Evolutionary conservation across 2,888 invertebrate genomes (phyloP).

Genomic region (Leptarthrus brevirostris): DNA sequence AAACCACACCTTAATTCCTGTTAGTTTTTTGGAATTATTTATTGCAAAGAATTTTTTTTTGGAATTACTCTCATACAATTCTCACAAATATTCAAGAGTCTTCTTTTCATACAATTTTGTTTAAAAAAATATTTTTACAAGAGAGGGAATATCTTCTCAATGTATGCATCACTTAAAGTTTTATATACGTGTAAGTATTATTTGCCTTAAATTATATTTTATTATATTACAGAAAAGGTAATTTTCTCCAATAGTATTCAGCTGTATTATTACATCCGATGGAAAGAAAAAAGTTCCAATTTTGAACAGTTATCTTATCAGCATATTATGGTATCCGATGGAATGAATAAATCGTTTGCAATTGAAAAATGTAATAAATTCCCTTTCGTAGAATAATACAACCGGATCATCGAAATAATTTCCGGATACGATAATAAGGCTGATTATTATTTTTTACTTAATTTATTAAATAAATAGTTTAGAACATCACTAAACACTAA

Average conservation of each 20-base stretch:
- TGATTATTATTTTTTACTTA: too few species aligned
- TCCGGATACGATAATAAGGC: too few species aligned
- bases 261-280: too few species aligned
- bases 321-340: too few species aligned
- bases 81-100: background rate
- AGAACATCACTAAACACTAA: conserved; percentile 25
- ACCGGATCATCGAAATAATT: too few species aligned
- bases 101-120: background rate
- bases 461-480: conserved; percentile 15
- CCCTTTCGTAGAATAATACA: too few species aligned
- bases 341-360: too few species aligned
- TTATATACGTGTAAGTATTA: background rate
- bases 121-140: conserved; percentile 42
- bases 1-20: background rate
- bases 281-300: too few species aligned
- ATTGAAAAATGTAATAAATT: too few species aligned
- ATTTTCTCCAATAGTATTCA: background rate
- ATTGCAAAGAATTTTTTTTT: conserved; percentile 11
- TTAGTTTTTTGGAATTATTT: conserved; percentile 21
- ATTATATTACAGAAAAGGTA: background rate
- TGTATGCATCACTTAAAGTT: background rate
- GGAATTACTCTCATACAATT: conserved; percentile 9
- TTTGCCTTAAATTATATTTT: too few species aligned
- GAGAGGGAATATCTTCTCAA: background rate
- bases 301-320: too few species aligned